These are phyloP conservation scores for Athalia cordata DNA, from an alignment of 2,888 invertebrate genomes.

Conservation along the genomic window DNA sequence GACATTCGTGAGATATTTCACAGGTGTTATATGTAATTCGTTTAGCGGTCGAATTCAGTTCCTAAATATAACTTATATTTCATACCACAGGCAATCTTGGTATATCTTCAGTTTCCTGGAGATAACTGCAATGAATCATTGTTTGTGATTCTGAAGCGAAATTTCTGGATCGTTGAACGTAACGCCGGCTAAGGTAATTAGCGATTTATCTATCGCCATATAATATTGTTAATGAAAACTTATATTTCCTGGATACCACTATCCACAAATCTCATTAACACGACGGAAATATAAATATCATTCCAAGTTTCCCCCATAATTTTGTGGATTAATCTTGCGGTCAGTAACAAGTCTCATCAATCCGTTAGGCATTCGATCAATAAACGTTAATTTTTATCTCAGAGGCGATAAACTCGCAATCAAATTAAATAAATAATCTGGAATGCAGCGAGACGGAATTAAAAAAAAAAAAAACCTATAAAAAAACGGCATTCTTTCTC, in stretches of 20 bases:
- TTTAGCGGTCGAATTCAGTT: not conserved
- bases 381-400: too few species aligned
- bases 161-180: not conserved
- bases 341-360: too few species aligned
- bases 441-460: too few species aligned
- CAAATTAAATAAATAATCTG: too few species aligned
- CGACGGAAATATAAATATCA: too few species aligned
- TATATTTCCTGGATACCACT: not conserved
- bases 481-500: too few species aligned
- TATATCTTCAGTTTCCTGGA: not conserved
- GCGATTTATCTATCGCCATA: not conserved
- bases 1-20: conserved; percentile 3
- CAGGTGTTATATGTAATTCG: conserved; percentile 18
- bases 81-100: not conserved
- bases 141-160: not conserved
- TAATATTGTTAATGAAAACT: not conserved
- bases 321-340: too few species aligned
- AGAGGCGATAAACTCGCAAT: too few species aligned
- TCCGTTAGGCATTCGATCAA: too few species aligned
- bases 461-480: too few species aligned
- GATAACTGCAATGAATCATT: conserved; percentile 1
- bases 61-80: not conserved
- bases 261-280: too few species aligned
- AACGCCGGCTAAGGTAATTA: not conserved
- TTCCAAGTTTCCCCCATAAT: too few species aligned